phyloP scores from a whole-genome alignment of 1,140 invertebrate species.

The Himalopsyche phryganea region DNA sequence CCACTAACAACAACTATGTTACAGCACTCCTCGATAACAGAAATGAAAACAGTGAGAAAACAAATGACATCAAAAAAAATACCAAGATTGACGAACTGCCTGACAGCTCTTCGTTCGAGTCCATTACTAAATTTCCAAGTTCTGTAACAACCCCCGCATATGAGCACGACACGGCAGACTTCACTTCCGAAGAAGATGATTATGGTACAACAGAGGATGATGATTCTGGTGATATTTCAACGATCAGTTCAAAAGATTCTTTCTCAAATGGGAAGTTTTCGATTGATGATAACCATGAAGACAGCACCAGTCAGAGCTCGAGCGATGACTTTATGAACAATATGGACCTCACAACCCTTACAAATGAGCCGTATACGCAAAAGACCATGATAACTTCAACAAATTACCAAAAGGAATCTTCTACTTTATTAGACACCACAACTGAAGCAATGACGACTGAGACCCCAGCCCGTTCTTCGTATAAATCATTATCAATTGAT shows the following conservation, averaged over 20 bases:
- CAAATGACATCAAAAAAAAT: neutral
- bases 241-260: no score
- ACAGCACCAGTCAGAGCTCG: no score
- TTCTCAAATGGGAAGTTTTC: no score
- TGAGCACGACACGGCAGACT: conserved; percentile 2
- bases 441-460: conserved; percentile 4
- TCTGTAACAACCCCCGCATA: conserved; percentile 25
- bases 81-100: neutral
- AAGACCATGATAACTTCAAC: neutral
- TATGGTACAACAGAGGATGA: conserved; percentile 4
- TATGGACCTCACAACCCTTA: conserved; percentile 6
- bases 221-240: neutral
- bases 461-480: neutral
- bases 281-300: neutral
- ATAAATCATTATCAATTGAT: no score
- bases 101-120: conserved; percentile 19
- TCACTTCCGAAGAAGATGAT: conserved; percentile 9
- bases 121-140: conserved; percentile 26
- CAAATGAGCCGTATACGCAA: conserved; percentile 1
- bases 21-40: neutral
- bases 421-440: conserved; percentile 1
- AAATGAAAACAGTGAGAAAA: conserved; percentile 1
- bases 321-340: neutral
- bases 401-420: neutral
- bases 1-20: conserved; percentile 7